Percentiles rank a stretch among this genome's conserved stretches.
phyloP scores from a whole-genome alignment of 1,140 invertebrate genomes.

The Dendrolimus punctatus region DNA sequence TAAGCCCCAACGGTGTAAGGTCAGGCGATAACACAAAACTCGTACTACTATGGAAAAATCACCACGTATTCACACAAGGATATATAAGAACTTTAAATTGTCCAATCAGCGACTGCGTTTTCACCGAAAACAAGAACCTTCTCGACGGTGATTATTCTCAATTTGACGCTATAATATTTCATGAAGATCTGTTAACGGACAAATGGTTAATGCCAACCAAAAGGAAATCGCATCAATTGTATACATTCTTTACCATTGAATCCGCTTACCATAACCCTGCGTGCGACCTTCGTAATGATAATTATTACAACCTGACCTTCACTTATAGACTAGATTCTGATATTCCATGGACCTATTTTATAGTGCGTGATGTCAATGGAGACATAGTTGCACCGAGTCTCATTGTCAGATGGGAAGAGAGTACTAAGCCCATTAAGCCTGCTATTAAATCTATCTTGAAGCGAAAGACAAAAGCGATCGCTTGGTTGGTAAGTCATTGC shows the following conservation, averaged over 20 bases:
- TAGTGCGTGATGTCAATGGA: constrained; percentile 33
- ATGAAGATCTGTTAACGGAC: constrained; percentile 17
- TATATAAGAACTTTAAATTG: constrained; percentile 18
- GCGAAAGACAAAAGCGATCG: constrained; percentile 59
- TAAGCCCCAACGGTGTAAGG: too few relatives aligned
- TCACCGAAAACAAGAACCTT: constrained; percentile 23
- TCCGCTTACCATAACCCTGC: constrained; percentile 27
- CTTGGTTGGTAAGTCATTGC: constrained; percentile 79
- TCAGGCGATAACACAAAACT: constrained; percentile 9
- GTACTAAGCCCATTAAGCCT: constrained; percentile 17
- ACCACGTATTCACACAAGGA: constrained; percentile 7
- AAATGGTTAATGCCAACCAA: constrained; percentile 15
- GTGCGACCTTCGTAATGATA: constrained; percentile 33
- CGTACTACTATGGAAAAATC: constrained; percentile 21
- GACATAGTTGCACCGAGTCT: constrained; percentile 37
- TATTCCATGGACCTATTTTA: constrained; percentile 70
- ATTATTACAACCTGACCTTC: constrained; percentile 76
- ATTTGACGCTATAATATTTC: constrained; percentile 47
- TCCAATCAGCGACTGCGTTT: constrained; percentile 22
- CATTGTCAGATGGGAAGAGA: constrained; percentile 24
- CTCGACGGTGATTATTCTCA: constrained; percentile 21
- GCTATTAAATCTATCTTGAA: constrained; percentile 35
- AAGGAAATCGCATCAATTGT: constrained; percentile 31
- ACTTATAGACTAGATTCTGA: constrained; percentile 78
- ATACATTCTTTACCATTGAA: constrained; percentile 49